phyloP scores from a whole-genome alignment of 92 coral and sea anemone genomes.

The Hydrozoanthus gracilis region DNA sequence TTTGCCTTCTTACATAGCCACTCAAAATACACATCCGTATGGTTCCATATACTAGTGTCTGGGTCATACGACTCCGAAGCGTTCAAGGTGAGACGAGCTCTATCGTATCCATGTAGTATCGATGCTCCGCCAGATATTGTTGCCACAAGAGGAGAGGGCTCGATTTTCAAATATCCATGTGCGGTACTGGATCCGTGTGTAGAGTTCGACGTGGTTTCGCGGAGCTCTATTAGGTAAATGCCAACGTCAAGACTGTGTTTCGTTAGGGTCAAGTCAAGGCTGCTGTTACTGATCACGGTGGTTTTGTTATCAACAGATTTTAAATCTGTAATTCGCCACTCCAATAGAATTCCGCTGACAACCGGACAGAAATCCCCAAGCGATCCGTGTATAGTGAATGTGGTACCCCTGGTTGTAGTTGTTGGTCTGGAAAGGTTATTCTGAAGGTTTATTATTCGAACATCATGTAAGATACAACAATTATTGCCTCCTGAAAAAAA shows the following conservation, averaged over 20 bases:
- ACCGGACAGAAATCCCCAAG: constrained; percentile 19
- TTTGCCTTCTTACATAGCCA: constrained; percentile 71
- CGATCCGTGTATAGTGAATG: constrained; percentile 19
- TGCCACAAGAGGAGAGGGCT: constrained; percentile 47
- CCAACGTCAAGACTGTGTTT: constrained; percentile 46
- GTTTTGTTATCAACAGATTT: neutral
- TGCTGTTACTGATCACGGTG: neutral
- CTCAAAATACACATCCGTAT: constrained; percentile 52
- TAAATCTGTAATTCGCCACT: constrained; percentile 15
- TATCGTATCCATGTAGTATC: constrained; percentile 33
- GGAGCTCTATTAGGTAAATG: constrained; percentile 32
- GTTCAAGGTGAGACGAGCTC: constrained; percentile 29
- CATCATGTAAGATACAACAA: constrained; percentile 36
- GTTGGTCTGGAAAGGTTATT: neutral
- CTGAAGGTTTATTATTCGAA: constrained; percentile 20
- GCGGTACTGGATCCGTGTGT: neutral
- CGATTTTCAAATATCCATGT: constrained; percentile 37
- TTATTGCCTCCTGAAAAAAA: neutral
- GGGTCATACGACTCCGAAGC: constrained; percentile 66
- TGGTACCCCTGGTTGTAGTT: neutral
- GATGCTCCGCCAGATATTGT: constrained; percentile 48
- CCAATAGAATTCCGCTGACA: neutral
- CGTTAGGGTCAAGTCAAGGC: constrained; percentile 16
- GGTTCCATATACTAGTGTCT: constrained; percentile 36
- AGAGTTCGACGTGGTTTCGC: neutral